Conservation (phyloP, 2,113 vertebrate genomes). For the Ibidorhyncha struthersii region DNA sequence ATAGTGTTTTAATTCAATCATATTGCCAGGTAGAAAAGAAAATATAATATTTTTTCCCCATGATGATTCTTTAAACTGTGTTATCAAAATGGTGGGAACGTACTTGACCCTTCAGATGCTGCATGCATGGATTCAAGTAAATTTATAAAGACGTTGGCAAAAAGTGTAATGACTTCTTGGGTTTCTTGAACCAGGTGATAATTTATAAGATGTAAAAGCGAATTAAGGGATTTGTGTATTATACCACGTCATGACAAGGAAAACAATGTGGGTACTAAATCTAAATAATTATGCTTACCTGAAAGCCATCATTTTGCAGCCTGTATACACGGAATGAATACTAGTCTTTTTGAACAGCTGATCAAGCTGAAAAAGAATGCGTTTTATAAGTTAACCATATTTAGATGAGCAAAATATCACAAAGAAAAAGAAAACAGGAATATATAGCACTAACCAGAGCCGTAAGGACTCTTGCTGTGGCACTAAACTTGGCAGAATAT, state of each 20-base stretch:
- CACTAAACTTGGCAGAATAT: not conserved
- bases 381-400: not conserved
- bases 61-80: not conserved
- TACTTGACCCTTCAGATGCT: not conserved
- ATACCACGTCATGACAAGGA: not conserved
- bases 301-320: constrained; percentile 34
- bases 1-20: not conserved
- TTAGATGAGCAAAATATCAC: not conserved
- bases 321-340: not conserved
- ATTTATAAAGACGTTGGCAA: not conserved
- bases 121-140: not conserved
- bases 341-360: constrained; percentile 11
- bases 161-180: not conserved
- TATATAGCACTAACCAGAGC: not conserved
- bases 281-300: constrained; percentile 18
- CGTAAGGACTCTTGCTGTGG: not conserved
- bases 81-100: not conserved
- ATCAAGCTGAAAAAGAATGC: constrained; percentile 16
- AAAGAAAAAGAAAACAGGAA: not conserved
- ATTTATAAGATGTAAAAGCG: not conserved
- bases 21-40: not conserved
- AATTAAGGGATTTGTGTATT: not conserved
- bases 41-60: not conserved
- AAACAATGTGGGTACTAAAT: not conserved
- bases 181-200: not conserved